Evolutionary conservation across 2,888 invertebrate genomes (phyloP), one percentile per base, ranked within the genome.

Genomic region (Microplitis deprimator): DNA sequence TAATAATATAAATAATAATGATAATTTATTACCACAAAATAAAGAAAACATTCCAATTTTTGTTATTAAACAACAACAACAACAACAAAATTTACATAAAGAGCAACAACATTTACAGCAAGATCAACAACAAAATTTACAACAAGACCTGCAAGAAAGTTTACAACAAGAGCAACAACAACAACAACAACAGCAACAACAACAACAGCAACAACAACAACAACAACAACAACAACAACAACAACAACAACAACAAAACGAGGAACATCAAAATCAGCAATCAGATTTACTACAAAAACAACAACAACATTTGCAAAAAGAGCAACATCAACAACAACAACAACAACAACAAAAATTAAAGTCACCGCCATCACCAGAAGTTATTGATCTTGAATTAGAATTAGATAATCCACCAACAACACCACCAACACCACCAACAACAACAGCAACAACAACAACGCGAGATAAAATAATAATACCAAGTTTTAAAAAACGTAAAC

Each of bases 401-500:
- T 86, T 82, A 73, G 89, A 89, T 6, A 50, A 8, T 1, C 50
- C 10, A 13, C 50, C 41, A 2, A 7, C 41, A 41, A 41, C 41
- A 41, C 41, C 41, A 41, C 0, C 50, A 50, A 50, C 13, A 50
- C 8, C 50, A 10, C 8, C 50, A 50, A 8, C 50, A 50, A 1
- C 50, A 50, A 10, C 10, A 8, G 13, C 50, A 50, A 4, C 50
- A 50, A 50, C 13, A 50, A 50, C 8, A 8, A 13, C 50, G 3
- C 75, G 84, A 65, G 89, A 88, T 73, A 88, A 89, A 74, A 86
- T 90, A 60, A 87, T 90, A 77, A 87, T 90, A 82, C 90, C 89
- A 60, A 90, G 90, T 78, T 92, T 94, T 80, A 94, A 94, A 89
- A 92, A 92, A 83, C 92, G 93, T 80, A 95, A 95, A 84, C 90